Percentiles rank a stretch among this genome's conserved stretches.
Conservation (phyloP, 2,888 invertebrate genomes). For the Pandemis cinnamomeana region DNA sequence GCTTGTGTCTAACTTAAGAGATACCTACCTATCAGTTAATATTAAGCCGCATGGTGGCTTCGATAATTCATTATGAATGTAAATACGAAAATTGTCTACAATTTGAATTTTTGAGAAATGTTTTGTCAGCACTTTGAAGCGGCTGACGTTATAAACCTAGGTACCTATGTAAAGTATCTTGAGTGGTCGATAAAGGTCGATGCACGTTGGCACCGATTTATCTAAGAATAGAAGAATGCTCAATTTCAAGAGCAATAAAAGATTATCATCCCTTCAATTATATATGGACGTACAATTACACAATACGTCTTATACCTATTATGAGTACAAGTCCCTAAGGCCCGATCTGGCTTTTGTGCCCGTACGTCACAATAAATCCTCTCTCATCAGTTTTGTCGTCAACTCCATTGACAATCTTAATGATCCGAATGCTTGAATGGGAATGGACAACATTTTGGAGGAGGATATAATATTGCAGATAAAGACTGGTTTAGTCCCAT, state of each 20-base stretch:
- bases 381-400: not conserved
- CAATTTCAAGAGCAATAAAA: not conserved
- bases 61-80: too few species aligned
- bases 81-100: too few species aligned
- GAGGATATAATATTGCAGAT: not conserved
- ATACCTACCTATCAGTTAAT: too few species aligned
- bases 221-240: not conserved
- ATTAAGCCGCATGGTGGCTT: not conserved
- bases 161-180: too few species aligned
- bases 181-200: too few species aligned
- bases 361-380: slow-evolving; percentile 1
- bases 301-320: not conserved
- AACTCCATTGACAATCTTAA: slow-evolving; percentile 1
- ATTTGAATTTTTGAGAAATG: too few species aligned
- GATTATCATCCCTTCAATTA: not conserved
- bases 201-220: not conserved
- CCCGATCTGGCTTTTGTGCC: not conserved
- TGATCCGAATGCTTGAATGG: not conserved
- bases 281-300: not conserved
- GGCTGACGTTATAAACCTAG: too few species aligned
- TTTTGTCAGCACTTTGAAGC: too few species aligned
- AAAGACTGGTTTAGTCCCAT: not conserved
- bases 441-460: not conserved
- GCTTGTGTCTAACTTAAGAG: too few species aligned
- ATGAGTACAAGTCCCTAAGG: not conserved